Conservation (phyloP, 2,113 vertebrate species). For the Macaca fascicularis region T2T-MFA8v1.1 NC_088379.1:91890001-91890500, state of each 20-base stretch:
- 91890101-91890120: not conserved
- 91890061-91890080: not conserved
- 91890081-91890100: not conserved
- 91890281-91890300: constrained; percentile 18
- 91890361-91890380: constrained; percentile 14
- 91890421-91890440: constrained; percentile 50
- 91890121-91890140: not conserved
- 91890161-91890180: constrained; percentile 67
- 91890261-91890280: not conserved
- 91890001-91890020: constrained; percentile 25
- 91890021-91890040: constrained; percentile 14
- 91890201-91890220: constrained; percentile 49
- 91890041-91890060: not conserved
- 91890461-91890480: constrained; percentile 78
- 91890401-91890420: not conserved
- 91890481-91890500: constrained; percentile 57
- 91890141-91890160: not conserved
- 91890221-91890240: constrained; percentile 80
- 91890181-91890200: constrained; percentile 58
- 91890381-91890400: not conserved
- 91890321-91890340: constrained; percentile 1
- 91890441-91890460: constrained; percentile 64
- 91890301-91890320: not conserved
- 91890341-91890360: not conserved
- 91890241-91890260: constrained; percentile 80